phyloP scores from a whole-genome alignment of 2,888 invertebrate species.

The Hydraecia micacea region DNA sequence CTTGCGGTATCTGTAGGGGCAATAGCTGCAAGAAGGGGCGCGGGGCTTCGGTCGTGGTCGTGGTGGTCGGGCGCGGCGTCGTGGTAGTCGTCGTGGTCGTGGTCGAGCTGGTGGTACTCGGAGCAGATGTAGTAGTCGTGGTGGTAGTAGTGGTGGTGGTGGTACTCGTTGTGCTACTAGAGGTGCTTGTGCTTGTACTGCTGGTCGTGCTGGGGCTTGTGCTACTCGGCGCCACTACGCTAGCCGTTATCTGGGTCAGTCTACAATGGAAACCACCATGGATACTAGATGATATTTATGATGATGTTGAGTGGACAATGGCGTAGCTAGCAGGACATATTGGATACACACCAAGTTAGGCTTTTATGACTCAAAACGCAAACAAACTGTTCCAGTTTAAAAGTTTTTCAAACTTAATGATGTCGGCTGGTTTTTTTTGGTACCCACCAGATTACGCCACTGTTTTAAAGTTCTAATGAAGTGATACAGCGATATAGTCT shows the following conservation, averaged over 20 bases:
- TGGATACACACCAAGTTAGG: neutral
- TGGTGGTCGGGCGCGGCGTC: conserved; percentile 74
- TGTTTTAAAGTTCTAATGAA: conserved; percentile 9
- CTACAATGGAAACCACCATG: conserved; percentile 76
- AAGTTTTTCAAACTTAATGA: neutral
- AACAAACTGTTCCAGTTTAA: neutral
- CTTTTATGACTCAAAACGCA: neutral
- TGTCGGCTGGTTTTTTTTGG: neutral
- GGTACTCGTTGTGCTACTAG: conserved; percentile 79
- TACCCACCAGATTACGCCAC: conserved; percentile 1
- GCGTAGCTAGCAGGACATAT: neutral
- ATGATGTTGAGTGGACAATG: conserved; percentile 9
- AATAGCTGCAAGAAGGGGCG: conserved; percentile 85
- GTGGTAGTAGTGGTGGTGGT: conserved; percentile 79
- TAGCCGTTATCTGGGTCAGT: conserved; percentile 76
- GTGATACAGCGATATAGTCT: conserved; percentile 1
- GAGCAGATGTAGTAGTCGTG: conserved; percentile 82
- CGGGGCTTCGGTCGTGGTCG: conserved; percentile 73
- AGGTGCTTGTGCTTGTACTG: conserved; percentile 77
- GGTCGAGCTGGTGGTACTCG: conserved; percentile 83
- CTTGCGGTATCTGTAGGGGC: conserved; percentile 80
- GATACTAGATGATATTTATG: conserved; percentile 48
- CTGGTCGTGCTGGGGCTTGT: conserved; percentile 76
- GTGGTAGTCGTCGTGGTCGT: conserved; percentile 78
- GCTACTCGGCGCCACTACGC: conserved; percentile 77